phyloP scores from a whole-genome alignment of 2,888 invertebrate species.

The Palloptera scutellata region DNA sequence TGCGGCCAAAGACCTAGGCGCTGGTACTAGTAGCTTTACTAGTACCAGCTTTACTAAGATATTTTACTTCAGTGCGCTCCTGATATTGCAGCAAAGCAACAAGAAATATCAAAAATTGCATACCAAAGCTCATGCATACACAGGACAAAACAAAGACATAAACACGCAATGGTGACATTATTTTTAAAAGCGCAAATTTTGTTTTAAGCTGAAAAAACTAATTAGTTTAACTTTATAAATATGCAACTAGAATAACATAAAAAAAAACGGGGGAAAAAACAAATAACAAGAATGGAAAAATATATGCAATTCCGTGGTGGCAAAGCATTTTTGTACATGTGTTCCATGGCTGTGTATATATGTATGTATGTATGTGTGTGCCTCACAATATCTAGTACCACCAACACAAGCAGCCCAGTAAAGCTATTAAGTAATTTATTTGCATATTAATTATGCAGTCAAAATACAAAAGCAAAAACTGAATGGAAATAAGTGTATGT shows the following conservation, averaged over 20 bases:
- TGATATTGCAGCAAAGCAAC: neutral
- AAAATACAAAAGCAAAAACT: conserved; percentile 24
- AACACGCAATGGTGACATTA: conserved; percentile 61
- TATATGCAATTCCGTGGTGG: neutral
- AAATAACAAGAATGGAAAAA: conserved; percentile 15
- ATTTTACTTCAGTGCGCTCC: no score
- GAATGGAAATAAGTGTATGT: neutral
- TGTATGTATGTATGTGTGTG: conserved; percentile 34
- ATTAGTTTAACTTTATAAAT: conserved; percentile 52
- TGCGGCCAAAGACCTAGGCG: no score
- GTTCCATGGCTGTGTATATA: neutral
- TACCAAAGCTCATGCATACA: conserved; percentile 11
- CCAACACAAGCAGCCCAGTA: neutral
- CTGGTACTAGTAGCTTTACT: no score
- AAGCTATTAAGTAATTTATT: conserved; percentile 51
- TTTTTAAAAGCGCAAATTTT: conserved; percentile 62
- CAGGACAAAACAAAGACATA: conserved; percentile 57
- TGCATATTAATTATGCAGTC: conserved; percentile 55
- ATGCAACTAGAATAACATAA: conserved; percentile 25
- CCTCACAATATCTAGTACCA: neutral
- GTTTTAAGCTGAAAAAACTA: conserved; percentile 60
- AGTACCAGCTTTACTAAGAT: no score
- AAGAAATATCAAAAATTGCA: conserved; percentile 13
- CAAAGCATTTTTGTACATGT: neutral
- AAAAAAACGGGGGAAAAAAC: conserved; percentile 32